phyloP scores from a whole-genome alignment of 2,888 invertebrate species.

The Copidosoma aretas region DNA sequence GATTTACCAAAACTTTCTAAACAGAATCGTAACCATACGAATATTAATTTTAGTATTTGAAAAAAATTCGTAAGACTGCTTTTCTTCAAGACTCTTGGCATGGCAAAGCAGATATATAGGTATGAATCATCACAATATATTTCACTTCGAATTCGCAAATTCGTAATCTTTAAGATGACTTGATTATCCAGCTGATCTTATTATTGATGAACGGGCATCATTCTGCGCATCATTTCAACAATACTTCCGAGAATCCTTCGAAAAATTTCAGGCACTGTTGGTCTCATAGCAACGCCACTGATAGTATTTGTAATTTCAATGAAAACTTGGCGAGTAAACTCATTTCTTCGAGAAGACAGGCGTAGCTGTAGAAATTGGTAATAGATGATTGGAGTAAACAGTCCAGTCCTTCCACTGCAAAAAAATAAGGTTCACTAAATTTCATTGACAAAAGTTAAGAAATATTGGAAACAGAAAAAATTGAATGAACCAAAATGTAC shows the following conservation, averaged over 20 bases:
- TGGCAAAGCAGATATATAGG: not conserved
- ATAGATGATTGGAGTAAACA: constrained; percentile 94
- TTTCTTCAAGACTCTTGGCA: too few relatives aligned
- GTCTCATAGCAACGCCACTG: constrained; percentile 73
- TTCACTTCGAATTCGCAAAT: constrained; percentile 17
- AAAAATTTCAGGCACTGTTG: constrained; percentile 73
- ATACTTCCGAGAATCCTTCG: constrained; percentile 67
- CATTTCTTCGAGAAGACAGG: constrained; percentile 93
- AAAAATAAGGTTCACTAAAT: not conserved
- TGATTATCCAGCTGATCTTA: constrained; percentile 22
- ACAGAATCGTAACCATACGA: constrained; percentile 26
- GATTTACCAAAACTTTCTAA: not conserved
- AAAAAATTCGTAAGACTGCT: too few relatives aligned
- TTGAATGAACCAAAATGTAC: too few relatives aligned
- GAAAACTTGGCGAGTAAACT: constrained; percentile 93
- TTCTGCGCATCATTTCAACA: constrained; percentile 75
- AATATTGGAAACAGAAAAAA: too few relatives aligned
- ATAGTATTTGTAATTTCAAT: constrained; percentile 79
- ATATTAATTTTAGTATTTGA: not conserved
- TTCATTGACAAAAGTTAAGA: constrained; percentile 15
- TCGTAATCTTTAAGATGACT: constrained; percentile 5
- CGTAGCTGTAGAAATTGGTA: constrained; percentile 94
- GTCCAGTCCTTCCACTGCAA: constrained; percentile 84
- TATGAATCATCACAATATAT: constrained; percentile 24
- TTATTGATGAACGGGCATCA: constrained; percentile 69